Evolutionary conservation across 2,888 invertebrate species (phyloP), one percentile per base, ranked within the genome.

Genomic region (Omphaloscelis lunosa): DNA sequence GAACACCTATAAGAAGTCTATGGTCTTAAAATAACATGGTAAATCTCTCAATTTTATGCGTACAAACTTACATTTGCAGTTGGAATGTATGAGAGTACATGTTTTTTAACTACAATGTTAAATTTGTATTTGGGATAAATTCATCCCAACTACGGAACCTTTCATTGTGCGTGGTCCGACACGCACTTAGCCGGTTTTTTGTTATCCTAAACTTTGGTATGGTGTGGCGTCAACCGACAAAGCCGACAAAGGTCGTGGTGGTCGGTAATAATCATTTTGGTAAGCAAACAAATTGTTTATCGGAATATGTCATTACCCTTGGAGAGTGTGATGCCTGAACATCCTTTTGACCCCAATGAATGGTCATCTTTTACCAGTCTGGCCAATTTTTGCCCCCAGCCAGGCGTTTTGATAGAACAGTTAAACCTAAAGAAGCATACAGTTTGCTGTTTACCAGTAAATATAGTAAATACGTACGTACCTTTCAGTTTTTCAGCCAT

Each of bases 401-500:
- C 23, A 11, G 17, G 51, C 34, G 9, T 23, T 23, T 51, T 34
- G 51, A 7, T 51, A 51, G n/a, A n/a, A n/a, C n/a, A n/a, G 3
- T 34, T 17, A 67, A n/a, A 34, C n/a, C 23, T 34, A 51, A n/a
- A 34, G 23, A 48, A 8, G 8, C 63, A 53, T n/a, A 51, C 29
- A 23, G 29, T 15, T 5, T 2, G 15, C 15, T 51, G 6, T 67
- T 34, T 9, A 67, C 23, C 29, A 0, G 23, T 51, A 53, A 53
- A 53, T 68, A 53, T 4, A 51, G n/a, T 66, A 20, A 29, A 12
- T 29, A 51, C 8, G 12, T 34, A 99, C 99, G 12, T 34, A 99
- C 99, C 98, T 91, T 98, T 97, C 56, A 98, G 96, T 95, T 99
- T 99, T 45, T 98, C 97, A 5, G 99, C 99, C 98, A 99, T 98